phyloP scores from a whole-genome alignment of 2,113 vertebrate species.

The Nipponia nippon region DNA sequence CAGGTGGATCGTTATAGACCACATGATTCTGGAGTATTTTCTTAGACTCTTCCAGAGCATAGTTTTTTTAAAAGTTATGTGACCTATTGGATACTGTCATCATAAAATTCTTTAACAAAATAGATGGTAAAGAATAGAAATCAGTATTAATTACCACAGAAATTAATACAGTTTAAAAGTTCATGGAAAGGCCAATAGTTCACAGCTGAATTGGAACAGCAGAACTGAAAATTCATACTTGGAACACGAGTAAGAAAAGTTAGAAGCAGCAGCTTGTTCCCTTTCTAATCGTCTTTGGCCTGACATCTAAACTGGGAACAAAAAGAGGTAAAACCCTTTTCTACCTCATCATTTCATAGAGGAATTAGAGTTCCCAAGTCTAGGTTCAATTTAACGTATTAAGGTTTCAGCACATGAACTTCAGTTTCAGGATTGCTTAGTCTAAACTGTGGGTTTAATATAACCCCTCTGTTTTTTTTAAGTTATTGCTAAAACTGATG shows the following conservation, averaged over 20 bases:
- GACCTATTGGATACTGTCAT: background rate
- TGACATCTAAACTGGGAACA: background rate
- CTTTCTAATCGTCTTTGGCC: background rate
- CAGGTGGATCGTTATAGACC: background rate
- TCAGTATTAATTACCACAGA: background rate
- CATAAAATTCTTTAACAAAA: background rate
- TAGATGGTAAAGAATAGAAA: background rate
- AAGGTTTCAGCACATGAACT: background rate
- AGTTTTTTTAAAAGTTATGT: background rate
- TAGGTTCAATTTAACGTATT: background rate
- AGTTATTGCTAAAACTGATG: background rate
- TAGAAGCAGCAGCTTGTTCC: background rate
- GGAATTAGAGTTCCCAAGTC: background rate
- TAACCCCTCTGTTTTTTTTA: background rate
- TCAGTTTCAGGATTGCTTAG: background rate
- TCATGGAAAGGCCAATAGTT: background rate
- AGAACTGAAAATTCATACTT: background rate
- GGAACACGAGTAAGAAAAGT: background rate
- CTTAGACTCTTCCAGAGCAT: background rate
- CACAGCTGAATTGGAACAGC: background rate
- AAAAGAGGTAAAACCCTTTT: background rate
- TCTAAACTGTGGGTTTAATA: background rate
- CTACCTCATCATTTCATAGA: background rate
- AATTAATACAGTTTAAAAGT: background rate
- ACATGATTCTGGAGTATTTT: background rate